Evolutionary conservation across 2,797 vertebrate genomes (phyloP).

Genomic region (Lutjanus argentimaculatus): DNA sequence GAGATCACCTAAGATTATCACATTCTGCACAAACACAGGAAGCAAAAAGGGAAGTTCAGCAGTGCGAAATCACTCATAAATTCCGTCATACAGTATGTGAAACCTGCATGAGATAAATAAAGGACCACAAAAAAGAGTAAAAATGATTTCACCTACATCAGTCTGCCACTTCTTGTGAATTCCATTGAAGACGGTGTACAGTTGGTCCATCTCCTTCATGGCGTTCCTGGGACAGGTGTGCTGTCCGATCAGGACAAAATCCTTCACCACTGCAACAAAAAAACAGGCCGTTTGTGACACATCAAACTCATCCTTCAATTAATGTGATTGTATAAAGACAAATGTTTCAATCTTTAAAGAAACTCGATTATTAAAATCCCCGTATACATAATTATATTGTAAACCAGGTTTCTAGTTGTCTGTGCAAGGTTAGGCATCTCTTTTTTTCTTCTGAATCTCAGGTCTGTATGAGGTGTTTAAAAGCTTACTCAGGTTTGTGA

Average conservation of each 20-base stretch:
- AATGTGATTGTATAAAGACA: neutral
- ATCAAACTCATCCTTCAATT: too few species aligned
- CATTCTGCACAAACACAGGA: slow-evolving; percentile 77
- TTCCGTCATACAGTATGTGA: neutral
- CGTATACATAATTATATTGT: neutral
- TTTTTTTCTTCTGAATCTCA: neutral
- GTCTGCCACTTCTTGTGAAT: slow-evolving; percentile 86
- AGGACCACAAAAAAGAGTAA: neutral
- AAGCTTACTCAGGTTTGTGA: too few species aligned
- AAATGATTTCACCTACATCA: slow-evolving; percentile 73
- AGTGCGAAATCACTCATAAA: neutral
- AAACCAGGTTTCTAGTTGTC: neutral
- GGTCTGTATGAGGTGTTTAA: too few species aligned
- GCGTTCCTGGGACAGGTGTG: slow-evolving; percentile 88
- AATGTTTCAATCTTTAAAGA: neutral
- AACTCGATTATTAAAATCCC: neutral
- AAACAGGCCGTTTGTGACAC: neutral
- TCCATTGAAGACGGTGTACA: slow-evolving; percentile 84
- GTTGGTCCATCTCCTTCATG: slow-evolving; percentile 87
- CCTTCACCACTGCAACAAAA: slow-evolving; percentile 82
- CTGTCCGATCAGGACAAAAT: slow-evolving; percentile 88
- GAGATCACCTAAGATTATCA: slow-evolving; percentile 89
- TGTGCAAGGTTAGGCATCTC: fast-evolving
- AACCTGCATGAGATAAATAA: neutral
- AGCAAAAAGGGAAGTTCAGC: slow-evolving; percentile 19